These are phyloP conservation scores for Orestias chungarensis DNA, from an alignment of 2,797 vertebrate species.

Conservation along the genomic window DNA sequence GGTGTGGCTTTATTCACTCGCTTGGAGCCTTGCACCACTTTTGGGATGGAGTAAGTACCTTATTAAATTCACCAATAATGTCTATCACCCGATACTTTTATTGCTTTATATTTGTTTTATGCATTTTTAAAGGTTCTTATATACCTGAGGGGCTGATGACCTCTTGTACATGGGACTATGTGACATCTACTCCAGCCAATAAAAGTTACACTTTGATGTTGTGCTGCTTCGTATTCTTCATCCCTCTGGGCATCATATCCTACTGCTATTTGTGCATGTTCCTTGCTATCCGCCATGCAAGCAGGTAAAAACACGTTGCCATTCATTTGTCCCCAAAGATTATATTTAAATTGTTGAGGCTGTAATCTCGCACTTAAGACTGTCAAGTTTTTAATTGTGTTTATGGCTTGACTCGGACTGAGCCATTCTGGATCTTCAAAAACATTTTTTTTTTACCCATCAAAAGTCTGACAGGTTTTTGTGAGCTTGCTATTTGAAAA, in stretches of 20 bases:
- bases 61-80: neutral
- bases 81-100: neutral
- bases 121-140: slow-evolving; percentile 75
- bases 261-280: slow-evolving; percentile 84
- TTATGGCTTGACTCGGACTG: neutral
- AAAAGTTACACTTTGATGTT: slow-evolving; percentile 84
- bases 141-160: slow-evolving; percentile 86
- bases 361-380: neutral
- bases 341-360: neutral
- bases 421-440: neutral
- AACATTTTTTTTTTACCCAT: neutral
- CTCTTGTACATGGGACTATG: slow-evolving; percentile 84
- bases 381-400: neutral
- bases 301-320: slow-evolving; percentile 64
- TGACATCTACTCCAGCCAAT: slow-evolving; percentile 77
- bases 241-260: slow-evolving; percentile 79
- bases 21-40: slow-evolving; percentile 94
- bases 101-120: neutral
- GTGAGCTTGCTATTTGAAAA: neutral
- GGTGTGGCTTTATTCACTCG: slow-evolving; percentile 91
- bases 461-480: neutral
- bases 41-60: slow-evolving; percentile 91
- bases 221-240: slow-evolving; percentile 85
- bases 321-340: neutral
- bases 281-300: slow-evolving; percentile 74